A percentile compares a stretch with the other conserved stretches of the same genome.
Conservation (phyloP, 2,888 invertebrate genomes). For the Thecocarcelia acutangulata region DNA sequence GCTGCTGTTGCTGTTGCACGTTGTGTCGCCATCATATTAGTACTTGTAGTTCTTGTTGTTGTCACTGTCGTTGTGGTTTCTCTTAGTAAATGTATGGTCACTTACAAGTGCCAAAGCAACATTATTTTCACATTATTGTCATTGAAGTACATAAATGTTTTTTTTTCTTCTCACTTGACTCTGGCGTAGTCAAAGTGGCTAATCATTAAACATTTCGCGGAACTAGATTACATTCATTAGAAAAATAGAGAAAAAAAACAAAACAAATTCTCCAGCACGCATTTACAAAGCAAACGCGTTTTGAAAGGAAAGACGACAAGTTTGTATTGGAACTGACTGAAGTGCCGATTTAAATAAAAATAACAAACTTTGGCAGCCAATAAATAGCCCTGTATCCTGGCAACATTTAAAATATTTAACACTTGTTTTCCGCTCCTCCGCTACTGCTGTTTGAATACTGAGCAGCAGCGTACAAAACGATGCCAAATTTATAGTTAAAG, state of each 20-base stretch:
- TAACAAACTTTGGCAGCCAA: conserved; percentile 78
- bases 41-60: conserved; percentile 6
- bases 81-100: no score
- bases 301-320: conserved; percentile 53
- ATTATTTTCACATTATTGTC: conserved; percentile 17
- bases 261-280: neutral
- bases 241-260: neutral
- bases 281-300: conserved; percentile 8
- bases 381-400: conserved; percentile 78
- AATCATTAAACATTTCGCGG: neutral
- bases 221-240: neutral
- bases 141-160: conserved; percentile 34
- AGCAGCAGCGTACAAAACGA: neutral
- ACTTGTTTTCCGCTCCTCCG: conserved; percentile 18
- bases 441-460: neutral
- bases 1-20: conserved; percentile 56
- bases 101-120: conserved; percentile 10
- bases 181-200: neutral
- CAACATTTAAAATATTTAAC: conserved; percentile 73
- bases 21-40: neutral
- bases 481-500: neutral
- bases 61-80: conserved; percentile 7
- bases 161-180: conserved; percentile 1
- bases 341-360: conserved; percentile 78
- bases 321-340: conserved; percentile 72